These are phyloP conservation scores for Chloroceryle inda DNA, from an alignment of 2,797 vertebrate species.

Conservation along the genomic window DNA sequence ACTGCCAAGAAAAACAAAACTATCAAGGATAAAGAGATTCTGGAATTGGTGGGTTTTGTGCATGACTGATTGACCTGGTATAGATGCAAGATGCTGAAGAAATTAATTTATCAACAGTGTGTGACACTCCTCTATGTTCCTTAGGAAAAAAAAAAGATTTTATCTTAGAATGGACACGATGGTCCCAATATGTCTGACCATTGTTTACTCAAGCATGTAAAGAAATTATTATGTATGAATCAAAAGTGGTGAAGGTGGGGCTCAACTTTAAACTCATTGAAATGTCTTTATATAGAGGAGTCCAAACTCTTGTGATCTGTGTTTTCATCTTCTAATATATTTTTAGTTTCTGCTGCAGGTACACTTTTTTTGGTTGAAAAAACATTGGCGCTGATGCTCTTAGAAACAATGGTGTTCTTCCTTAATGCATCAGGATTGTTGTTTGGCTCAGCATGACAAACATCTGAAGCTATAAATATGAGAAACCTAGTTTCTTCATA, in stretches of 20 bases:
- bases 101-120: neutral
- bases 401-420: neutral
- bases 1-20: neutral
- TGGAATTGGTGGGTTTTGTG: neutral
- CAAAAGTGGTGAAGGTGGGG: rapidly evolving
- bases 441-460: neutral
- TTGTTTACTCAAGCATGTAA: neutral
- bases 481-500: neutral
- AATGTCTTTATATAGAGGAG: neutral
- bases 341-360: neutral
- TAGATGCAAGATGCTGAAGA: neutral
- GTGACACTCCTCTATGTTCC: neutral
- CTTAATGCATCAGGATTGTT: neutral
- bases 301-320: neutral
- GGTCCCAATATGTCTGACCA: neutral
- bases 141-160: neutral
- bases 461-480: neutral
- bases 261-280: neutral
- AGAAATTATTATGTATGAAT: neutral
- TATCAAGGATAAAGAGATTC: neutral
- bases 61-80: neutral
- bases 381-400: neutral
- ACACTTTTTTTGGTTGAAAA: neutral
- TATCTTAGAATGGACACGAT: neutral
- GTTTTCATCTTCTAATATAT: neutral